phyloP scores from a whole-genome alignment of 1,140 invertebrate genomes.

The Lineus longissimus region DNA sequence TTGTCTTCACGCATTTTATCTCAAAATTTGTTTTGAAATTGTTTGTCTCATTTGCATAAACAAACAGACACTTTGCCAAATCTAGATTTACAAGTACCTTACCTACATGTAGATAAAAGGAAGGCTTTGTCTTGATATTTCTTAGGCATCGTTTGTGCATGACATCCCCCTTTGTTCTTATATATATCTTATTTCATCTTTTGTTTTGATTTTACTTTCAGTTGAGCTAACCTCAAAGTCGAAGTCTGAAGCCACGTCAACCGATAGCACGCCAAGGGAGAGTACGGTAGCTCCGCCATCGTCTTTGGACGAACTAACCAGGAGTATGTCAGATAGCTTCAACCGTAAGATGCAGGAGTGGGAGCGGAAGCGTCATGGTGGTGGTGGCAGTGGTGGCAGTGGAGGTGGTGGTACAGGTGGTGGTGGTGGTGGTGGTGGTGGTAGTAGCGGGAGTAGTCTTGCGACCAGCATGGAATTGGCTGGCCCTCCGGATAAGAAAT shows the following conservation, averaged over 20 bases:
- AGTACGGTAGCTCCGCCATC: conserved; percentile 14
- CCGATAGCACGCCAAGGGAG: conserved; percentile 21
- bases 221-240: conserved; percentile 25
- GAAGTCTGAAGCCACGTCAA: not conserved
- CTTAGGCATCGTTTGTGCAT: no score
- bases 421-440: conserved; percentile 16
- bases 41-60: no score
- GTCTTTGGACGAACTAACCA: conserved; percentile 61
- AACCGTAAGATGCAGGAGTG: conserved; percentile 69
- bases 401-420: conserved; percentile 24
- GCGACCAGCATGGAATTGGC: conserved; percentile 31
- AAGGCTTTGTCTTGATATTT: no score
- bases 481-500: conserved; percentile 36
- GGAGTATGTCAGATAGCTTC: conserved; percentile 69
- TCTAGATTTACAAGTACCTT: no score
- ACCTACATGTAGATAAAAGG: no score
- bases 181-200: no score
- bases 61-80: no score
- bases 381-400: conserved; percentile 13
- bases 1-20: no score
- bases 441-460: conserved; percentile 21
- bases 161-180: no score
- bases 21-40: no score
- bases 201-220: no score
- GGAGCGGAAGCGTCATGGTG: conserved; percentile 58